These are phyloP conservation scores for Mirounga angustirostris DNA, from an alignment of 2,113 vertebrate genomes.

Conservation along the genomic window DNA sequence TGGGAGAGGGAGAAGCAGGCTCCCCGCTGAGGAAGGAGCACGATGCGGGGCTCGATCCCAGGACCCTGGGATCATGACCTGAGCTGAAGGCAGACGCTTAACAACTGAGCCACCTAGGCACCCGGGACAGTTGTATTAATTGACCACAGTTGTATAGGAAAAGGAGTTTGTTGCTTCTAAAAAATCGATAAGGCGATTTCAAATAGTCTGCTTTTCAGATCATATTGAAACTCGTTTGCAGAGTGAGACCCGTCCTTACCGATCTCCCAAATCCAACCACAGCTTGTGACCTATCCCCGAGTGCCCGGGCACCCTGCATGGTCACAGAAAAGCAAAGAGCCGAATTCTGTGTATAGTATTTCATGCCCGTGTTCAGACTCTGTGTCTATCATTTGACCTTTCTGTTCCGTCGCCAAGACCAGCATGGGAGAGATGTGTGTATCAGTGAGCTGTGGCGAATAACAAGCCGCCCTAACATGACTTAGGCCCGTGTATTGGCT, in stretches of 20 bases:
- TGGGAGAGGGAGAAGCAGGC: no score
- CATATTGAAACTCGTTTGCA: background rate
- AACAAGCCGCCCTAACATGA: background rate
- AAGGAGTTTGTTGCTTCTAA: background rate
- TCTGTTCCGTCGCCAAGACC: background rate
- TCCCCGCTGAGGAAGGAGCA: no score
- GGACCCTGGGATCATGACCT: no score
- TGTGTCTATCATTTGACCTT: background rate
- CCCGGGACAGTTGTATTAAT: background rate
- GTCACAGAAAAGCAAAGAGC: background rate
- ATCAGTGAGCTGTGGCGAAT: background rate
- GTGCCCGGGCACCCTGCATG: background rate
- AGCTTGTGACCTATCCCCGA: no score
- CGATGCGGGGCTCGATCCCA: no score
- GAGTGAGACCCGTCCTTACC: background rate
- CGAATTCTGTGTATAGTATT: background rate
- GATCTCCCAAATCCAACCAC: background rate
- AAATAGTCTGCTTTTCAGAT: background rate
- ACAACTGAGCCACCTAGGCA: no score
- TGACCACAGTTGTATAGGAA: background rate
- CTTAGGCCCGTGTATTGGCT: rapidly evolving
- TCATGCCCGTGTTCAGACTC: background rate
- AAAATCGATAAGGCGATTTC: background rate
- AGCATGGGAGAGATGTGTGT: background rate
- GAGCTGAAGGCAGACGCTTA: no score